Conservation (phyloP, 2,888 invertebrate genomes). For the Bibio marci region DNA sequence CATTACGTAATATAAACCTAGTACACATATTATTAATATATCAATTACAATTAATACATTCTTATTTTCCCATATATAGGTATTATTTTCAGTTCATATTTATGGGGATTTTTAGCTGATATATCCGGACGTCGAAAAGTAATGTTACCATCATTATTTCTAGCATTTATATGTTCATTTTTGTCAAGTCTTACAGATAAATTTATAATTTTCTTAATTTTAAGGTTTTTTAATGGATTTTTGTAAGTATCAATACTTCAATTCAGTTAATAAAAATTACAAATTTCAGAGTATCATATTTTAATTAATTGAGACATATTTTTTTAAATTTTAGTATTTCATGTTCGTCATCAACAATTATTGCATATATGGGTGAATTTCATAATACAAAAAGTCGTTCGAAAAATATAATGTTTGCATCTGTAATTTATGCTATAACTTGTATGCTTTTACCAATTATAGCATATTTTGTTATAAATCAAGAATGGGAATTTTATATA, state of each 20-base stretch:
- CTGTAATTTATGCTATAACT: conserved; percentile 22
- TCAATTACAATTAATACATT: no score
- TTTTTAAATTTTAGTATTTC: conserved; percentile 16
- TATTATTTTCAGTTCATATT: conserved; percentile 34
- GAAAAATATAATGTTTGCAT: conserved; percentile 25
- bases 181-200: conserved; percentile 31
- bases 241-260: conserved; percentile 33
- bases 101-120: conserved; percentile 39
- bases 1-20: no score
- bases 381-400: conserved; percentile 30
- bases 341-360: conserved; percentile 33
- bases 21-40: no score
- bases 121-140: conserved; percentile 32
- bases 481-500: conserved; percentile 19
- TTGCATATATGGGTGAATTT: conserved; percentile 35
- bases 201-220: conserved; percentile 31
- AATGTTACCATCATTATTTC: conserved; percentile 30
- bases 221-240: conserved; percentile 34
- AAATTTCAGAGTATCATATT: no score
- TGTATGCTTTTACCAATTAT: conserved; percentile 21
- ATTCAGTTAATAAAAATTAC: no score
- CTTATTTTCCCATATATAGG: conserved; percentile 12
- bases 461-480: conserved; percentile 23
- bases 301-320: no score
- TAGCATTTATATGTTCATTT: conserved; percentile 30